A percentile compares a stretch with the other conserved stretches of the same genome.
Conservation (phyloP, 2,888 invertebrate species). For the Lasioglossum leucozonium region DNA sequence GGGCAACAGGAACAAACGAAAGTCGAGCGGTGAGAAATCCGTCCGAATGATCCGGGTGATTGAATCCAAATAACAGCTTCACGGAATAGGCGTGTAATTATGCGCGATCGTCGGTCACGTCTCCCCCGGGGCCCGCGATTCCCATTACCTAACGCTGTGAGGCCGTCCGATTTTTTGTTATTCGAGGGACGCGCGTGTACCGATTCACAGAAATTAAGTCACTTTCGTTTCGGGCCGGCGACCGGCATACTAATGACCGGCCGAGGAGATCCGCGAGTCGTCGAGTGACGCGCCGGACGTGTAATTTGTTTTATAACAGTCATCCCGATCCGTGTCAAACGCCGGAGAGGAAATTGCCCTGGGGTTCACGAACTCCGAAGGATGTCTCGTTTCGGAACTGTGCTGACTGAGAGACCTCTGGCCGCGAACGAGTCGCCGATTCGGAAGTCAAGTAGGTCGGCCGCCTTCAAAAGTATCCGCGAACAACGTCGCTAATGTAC, state of each 20-base stretch:
- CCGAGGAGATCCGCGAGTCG: neutral
- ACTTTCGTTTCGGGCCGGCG: slow-evolving; percentile 49
- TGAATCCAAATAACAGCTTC: neutral
- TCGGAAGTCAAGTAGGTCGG: slow-evolving; percentile 45
- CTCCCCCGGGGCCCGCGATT: neutral
- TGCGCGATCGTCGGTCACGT: neutral
- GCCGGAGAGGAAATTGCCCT: slow-evolving; percentile 2
- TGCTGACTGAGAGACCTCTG: neutral
- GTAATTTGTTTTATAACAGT: slow-evolving; percentile 46
- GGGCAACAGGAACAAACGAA: neutral
- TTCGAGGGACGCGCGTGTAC: slow-evolving; percentile 18
- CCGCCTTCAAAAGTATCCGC: slow-evolving; percentile 13
- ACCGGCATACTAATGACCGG: slow-evolving; percentile 44
- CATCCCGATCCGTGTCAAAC: slow-evolving; percentile 24
- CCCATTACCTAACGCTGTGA: slow-evolving; percentile 16
- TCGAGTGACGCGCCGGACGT: neutral
- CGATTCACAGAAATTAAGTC: slow-evolving; percentile 54
- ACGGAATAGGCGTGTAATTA: slow-evolving; percentile 26
- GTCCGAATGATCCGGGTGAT: neutral
- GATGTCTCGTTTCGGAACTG: slow-evolving; percentile 22
- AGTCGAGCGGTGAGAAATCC: neutral
- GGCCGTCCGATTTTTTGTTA: slow-evolving; percentile 36
- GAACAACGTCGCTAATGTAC: slow-evolving; percentile 24
- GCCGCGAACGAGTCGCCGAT: slow-evolving; percentile 3
- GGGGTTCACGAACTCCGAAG: neutral